phyloP scores from a whole-genome alignment of 2,888 invertebrate species.

The Byasa hedistus region DNA sequence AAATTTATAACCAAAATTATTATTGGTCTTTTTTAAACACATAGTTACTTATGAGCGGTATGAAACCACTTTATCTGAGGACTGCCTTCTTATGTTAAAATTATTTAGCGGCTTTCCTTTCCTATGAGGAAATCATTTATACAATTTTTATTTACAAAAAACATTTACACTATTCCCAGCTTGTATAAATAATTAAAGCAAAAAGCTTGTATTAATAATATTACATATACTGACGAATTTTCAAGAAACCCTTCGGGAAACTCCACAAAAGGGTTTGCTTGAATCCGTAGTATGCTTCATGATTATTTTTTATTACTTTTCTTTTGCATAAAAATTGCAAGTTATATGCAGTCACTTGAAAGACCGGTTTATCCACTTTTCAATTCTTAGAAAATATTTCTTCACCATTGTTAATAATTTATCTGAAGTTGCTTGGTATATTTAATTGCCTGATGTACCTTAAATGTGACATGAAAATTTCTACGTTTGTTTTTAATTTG shows the following conservation, averaged over 20 bases:
- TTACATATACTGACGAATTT: neutral
- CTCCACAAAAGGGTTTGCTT: neutral
- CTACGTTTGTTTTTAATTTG: too few relatives aligned
- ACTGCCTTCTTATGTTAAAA: too few relatives aligned
- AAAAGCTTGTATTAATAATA: too few relatives aligned
- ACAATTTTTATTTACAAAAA: too few relatives aligned
- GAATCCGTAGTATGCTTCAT: slow-evolving; percentile 25
- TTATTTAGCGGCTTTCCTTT: too few relatives aligned
- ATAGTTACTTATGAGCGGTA: too few relatives aligned
- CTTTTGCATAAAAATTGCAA: slow-evolving; percentile 12
- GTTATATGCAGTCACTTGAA: slow-evolving; percentile 1
- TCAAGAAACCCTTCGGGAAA: slow-evolving; percentile 6
- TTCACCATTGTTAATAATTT: neutral
- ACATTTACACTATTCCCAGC: too few relatives aligned
- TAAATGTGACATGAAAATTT: neutral
- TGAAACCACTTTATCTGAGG: too few relatives aligned
- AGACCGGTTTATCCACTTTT: slow-evolving; percentile 45
- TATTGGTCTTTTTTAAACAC: too few relatives aligned
- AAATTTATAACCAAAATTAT: too few relatives aligned
- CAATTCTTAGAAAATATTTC: slow-evolving; percentile 40
- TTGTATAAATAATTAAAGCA: too few relatives aligned
- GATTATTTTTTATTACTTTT: neutral
- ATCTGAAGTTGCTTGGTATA: neutral
- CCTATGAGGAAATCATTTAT: too few relatives aligned
- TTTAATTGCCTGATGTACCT: neutral